Evolutionary conservation across 1,140 invertebrate species (phyloP), one percentile per base, ranked within the genome.

Genomic region (Drosophila busckii): DNA sequence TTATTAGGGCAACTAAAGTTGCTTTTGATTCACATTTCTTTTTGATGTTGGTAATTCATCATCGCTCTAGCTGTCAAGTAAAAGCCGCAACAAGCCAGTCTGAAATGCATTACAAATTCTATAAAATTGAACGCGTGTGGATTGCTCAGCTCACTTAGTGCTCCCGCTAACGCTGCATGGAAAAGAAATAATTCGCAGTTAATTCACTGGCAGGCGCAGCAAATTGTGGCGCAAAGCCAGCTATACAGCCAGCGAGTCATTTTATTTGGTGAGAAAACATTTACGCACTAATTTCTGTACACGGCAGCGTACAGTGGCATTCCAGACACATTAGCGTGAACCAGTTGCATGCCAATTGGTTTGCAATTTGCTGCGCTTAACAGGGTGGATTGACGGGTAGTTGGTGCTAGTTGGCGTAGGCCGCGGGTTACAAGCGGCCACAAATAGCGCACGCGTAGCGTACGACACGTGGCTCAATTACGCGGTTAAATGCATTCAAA

Each of bases 211-310:
- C 70, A 82, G 73, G 82, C 82, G 82, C 56, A 80, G 54, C 82
- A 64, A 73, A 85, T 63, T 80, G 73, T 55, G 62, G 62, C 71
- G 73, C 80, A 70, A 80, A 78, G 49, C 50, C 55, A 12, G n/a
- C 35, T 13, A 23, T 15, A 12, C n/a, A 12, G 19, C 16, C 35
- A 13, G 4, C 26, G 46, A 28, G 25, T 38, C 26, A 58, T 73
- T 78, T 84, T 85, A 82, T 85, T 85, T 85, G 82, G 82, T 85
- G 82, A 84, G 82, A 85, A 85, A 85, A 85, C 82, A 85, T 85
- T 85, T 85, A 85, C 82, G 80, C 73, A 84, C 82, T 82, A 84
- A 85, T 85, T 85, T 84, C 63, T 58, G 54, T n/a, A n/a, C n/a
- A n/a, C n/a, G 59, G 54, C 73, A 62, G 31, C 45, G 52, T 56